Conservation (phyloP, 1,140 invertebrate species). For the Papilio glaucus region DNA sequence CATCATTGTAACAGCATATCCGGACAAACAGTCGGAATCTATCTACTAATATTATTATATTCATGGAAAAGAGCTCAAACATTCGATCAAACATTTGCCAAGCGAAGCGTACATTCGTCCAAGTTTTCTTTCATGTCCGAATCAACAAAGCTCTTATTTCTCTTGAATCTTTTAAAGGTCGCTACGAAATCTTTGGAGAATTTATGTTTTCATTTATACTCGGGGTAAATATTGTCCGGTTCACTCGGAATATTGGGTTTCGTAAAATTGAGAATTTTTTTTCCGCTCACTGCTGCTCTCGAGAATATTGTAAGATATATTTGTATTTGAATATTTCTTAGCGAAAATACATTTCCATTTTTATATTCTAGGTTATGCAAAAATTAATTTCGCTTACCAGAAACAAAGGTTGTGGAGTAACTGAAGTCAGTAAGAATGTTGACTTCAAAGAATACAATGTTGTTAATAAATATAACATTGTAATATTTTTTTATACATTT, state of each 20-base stretch:
- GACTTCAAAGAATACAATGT: no score
- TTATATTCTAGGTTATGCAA: neutral
- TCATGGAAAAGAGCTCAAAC: neutral
- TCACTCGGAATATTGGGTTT: neutral
- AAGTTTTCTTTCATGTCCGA: neutral
- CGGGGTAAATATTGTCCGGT: neutral
- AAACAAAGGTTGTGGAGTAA: neutral
- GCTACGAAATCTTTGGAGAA: neutral
- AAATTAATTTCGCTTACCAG: neutral
- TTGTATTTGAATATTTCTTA: neutral
- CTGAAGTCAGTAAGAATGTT: neutral
- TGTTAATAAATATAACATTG: no score
- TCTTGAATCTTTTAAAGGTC: neutral
- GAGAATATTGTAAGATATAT: neutral
- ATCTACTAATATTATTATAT: neutral
- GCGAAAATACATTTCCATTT: neutral
- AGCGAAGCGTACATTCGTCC: neutral
- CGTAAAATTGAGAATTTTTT: neutral
- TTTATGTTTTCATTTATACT: neutral
- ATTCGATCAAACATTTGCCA: neutral
- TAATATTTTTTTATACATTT: no score
- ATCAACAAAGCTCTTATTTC: constrained; percentile 10
- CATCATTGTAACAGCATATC: neutral
- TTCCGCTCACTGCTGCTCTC: neutral
- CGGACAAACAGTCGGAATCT: neutral